Evolutionary conservation across 2,113 vertebrate species (phyloP).

Genomic region (Paradoxurus hermaphroditus): DNA sequence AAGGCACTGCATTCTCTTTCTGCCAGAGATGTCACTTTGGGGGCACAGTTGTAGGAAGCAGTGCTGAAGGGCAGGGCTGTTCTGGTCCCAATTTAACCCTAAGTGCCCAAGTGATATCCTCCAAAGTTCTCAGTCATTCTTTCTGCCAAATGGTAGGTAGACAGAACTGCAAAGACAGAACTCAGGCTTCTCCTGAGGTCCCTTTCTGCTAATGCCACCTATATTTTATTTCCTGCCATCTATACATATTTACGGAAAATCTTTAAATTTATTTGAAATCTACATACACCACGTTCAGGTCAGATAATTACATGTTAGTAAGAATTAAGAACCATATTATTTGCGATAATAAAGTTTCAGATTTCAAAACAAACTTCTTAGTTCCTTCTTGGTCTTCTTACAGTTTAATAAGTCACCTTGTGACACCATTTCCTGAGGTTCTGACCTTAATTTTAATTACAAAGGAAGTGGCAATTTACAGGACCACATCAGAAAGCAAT

Average conservation of each 20-base stretch:
- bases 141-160: background rate
- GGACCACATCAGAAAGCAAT: conserved; percentile 60
- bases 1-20: background rate
- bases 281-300: background rate
- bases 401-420: conserved; percentile 47
- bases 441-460: conserved; percentile 74
- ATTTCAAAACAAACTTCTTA: conserved; percentile 62
- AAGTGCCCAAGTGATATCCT: background rate
- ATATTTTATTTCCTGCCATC: background rate
- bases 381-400: conserved; percentile 54
- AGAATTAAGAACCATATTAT: background rate
- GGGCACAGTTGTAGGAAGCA: background rate
- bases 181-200: background rate
- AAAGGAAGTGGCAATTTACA: conserved; percentile 82
- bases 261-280: background rate
- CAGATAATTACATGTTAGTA: conserved; percentile 19
- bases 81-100: background rate
- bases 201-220: background rate
- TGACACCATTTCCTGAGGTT: conserved; percentile 18
- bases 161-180: too few species aligned
- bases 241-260: background rate
- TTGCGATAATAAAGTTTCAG: conserved; percentile 44
- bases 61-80: background rate
- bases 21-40: background rate
- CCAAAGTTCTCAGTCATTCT: background rate